phyloP scores from a whole-genome alignment of 2,113 vertebrate genomes.

The Panthera uncia region DNA sequence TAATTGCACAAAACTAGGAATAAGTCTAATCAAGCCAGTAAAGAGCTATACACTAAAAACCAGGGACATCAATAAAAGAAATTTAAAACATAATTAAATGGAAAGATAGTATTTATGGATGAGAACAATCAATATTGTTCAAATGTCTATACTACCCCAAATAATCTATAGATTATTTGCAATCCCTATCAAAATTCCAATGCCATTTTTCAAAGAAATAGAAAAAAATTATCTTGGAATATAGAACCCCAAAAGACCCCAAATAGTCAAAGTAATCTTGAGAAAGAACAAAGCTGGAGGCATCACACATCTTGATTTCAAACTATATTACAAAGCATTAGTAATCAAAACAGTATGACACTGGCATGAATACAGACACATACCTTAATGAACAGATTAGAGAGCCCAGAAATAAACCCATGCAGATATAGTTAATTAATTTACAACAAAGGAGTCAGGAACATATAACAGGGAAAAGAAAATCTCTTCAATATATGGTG shows the following conservation, averaged over 20 bases:
- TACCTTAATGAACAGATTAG: background rate
- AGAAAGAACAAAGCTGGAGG: background rate
- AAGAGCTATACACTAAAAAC: background rate
- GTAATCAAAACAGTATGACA: background rate
- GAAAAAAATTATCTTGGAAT: background rate
- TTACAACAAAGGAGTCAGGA: background rate
- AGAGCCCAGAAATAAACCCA: background rate
- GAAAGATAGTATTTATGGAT: background rate
- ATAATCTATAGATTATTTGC: background rate
- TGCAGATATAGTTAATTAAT: background rate
- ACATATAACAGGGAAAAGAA: background rate
- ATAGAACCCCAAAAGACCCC: background rate
- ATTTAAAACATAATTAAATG: background rate
- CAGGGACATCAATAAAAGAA: background rate
- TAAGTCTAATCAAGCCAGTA: background rate
- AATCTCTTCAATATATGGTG: background rate
- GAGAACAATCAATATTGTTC: background rate
- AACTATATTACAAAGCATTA: background rate
- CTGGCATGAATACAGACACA: background rate
- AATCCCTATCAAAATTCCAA: background rate
- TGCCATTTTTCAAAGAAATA: background rate
- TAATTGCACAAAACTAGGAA: background rate
- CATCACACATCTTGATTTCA: background rate
- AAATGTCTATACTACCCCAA: background rate
- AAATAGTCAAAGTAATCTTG: background rate